Evolutionary conservation across 2,888 invertebrate genomes (phyloP), one percentile per base, ranked within the genome.

Genomic region (Athalia rosae): DNA sequence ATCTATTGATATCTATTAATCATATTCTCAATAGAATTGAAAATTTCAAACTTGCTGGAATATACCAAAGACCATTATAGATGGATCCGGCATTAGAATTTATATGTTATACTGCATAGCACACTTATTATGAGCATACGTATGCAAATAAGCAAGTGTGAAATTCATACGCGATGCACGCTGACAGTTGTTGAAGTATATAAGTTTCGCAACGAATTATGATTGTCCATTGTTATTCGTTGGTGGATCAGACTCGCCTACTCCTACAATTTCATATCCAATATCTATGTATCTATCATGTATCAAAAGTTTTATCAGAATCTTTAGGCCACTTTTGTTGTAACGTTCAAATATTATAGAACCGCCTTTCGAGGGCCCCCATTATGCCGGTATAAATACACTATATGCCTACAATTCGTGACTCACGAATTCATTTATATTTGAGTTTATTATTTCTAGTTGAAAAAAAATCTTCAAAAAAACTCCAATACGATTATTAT

Each of bases 1-100:
- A 61, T 61, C 11, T 45, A 71, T 71, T 67, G 41, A 71, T 43
- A 71, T 61, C 61, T 74, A 74, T 74, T 71, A 56, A 71, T 71
- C 71, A 71, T 71, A 71, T 71, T 13, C 64, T 64, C 9, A 64
- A 13, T 47, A 47, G 45, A 64, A 13, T 58, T 71, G 71, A 71
- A 71, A 56, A 58, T 71, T 71, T 58, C 71, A 47, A 58, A 28
- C 28, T 28, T 28, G 28, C 28, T 28, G 2, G 28, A 28, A 28
- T 28, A 28, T 28, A 28, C 28, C 28, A 28, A 28, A 28, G 28
- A 28, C 28, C 28, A 28, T 28, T 28, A 28, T 28, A 28, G 28
- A 28, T 28, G 28, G 28, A 28, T 28, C 28, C 28, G 28, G 28
- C 2, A 28, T 28, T 28, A 28, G 28, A 28, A 28, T 28, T 28